Conservation (phyloP, 2,888 invertebrate genomes). For the Scaptomyza polygonia region DNA sequence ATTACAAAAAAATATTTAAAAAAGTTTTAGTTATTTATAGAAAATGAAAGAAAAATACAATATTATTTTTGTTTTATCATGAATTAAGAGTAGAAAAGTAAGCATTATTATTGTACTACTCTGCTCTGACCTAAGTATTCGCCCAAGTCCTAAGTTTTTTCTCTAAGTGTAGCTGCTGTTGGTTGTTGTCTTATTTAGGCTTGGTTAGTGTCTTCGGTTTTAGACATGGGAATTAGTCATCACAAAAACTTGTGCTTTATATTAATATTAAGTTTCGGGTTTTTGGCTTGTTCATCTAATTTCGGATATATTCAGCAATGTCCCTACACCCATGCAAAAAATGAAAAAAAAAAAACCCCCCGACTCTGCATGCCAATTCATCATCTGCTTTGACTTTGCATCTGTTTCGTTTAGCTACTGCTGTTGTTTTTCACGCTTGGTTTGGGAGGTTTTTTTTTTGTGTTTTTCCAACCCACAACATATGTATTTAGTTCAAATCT, state of each 20-base stretch:
- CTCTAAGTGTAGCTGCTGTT: constrained; percentile 12
- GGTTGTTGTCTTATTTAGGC: constrained; percentile 34
- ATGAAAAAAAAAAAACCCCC: neutral
- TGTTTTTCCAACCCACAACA: constrained; percentile 1
- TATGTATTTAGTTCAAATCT: constrained; percentile 10
- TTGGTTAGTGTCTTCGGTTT: constrained; percentile 40
- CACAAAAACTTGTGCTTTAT: constrained; percentile 17
- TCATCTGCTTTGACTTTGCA: constrained; percentile 65
- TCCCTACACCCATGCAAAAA: neutral
- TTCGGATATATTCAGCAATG: constrained; percentile 5
- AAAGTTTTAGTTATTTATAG: too few species aligned
- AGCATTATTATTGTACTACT: too few species aligned
- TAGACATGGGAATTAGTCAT: constrained; percentile 58
- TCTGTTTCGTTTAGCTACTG: constrained; percentile 42
- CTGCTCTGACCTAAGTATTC: too few species aligned
- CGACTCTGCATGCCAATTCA: constrained; percentile 63
- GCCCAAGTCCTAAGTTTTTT: neutral
- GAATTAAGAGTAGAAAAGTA: too few species aligned
- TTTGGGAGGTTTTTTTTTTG: too few species aligned
- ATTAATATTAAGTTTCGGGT: constrained; percentile 41
- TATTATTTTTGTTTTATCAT: too few species aligned
- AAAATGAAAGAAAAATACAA: too few species aligned
- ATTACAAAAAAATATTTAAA: too few species aligned
- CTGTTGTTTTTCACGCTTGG: constrained; percentile 46
- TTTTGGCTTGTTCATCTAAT: constrained; percentile 10